phyloP scores from a whole-genome alignment of 1,140 invertebrate species.

The Nephotettix cincticeps region DNA sequence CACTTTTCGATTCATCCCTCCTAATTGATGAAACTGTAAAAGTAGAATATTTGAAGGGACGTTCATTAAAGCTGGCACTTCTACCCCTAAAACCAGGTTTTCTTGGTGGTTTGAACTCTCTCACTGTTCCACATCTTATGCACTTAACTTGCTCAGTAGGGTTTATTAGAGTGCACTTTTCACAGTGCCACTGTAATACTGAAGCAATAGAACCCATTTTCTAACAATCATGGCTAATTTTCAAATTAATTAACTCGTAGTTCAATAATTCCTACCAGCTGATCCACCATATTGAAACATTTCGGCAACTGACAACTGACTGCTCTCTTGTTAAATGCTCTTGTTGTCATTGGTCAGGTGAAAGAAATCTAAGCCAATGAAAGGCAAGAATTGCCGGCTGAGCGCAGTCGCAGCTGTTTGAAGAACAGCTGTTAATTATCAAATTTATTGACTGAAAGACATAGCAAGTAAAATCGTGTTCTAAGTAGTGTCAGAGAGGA shows the following conservation, averaged over 20 bases:
- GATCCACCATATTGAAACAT: slow-evolving; percentile 59
- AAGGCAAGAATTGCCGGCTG: neutral
- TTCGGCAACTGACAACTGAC: slow-evolving; percentile 6
- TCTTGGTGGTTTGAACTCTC: slow-evolving; percentile 30
- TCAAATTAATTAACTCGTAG: slow-evolving; percentile 50
- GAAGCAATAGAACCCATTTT: slow-evolving; percentile 85
- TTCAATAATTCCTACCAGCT: slow-evolving; percentile 55
- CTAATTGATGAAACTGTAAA: slow-evolving; percentile 2
- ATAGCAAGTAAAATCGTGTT: too few species aligned
- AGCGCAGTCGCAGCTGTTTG: slow-evolving; percentile 20
- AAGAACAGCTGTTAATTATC: neutral
- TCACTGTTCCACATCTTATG: slow-evolving; percentile 65
- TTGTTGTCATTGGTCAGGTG: slow-evolving; percentile 26
- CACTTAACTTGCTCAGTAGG: slow-evolving; percentile 77
- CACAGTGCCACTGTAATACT: slow-evolving; percentile 86
- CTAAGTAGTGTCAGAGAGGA: too few species aligned
- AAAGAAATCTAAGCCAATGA: slow-evolving; percentile 24
- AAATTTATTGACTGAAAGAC: slow-evolving; percentile 5
- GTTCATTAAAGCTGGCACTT: slow-evolving; percentile 29
- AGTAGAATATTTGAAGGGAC: slow-evolving; percentile 19
- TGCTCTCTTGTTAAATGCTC: slow-evolving; percentile 6
- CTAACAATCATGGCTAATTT: slow-evolving; percentile 49
- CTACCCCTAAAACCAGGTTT: slow-evolving; percentile 30
- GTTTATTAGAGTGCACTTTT: slow-evolving; percentile 81
- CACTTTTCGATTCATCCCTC: slow-evolving; percentile 18